Evolutionary conservation across 2,888 invertebrate species (phyloP).

Genomic region (Pollenia amentaria): DNA sequence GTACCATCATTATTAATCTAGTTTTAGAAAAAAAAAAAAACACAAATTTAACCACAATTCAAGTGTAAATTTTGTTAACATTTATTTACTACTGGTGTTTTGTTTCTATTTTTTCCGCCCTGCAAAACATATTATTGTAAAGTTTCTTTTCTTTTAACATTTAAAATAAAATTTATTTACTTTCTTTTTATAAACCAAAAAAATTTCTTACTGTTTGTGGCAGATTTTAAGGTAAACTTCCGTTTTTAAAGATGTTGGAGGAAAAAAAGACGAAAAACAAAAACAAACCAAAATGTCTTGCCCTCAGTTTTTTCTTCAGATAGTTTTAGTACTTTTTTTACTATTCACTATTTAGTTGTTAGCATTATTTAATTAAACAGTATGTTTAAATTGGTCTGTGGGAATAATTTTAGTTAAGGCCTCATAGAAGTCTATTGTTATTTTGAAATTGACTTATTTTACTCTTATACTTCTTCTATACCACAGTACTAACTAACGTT

Average conservation of each 20-base stretch:
- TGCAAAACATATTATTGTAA: slow-evolving; percentile 5
- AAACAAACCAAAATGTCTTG: slow-evolving; percentile 32
- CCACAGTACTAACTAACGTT: neutral
- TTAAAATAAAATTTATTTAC: slow-evolving; percentile 64
- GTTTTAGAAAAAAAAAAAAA: slow-evolving; percentile 44
- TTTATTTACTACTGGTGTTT: slow-evolving; percentile 45
- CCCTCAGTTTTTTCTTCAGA: slow-evolving; percentile 11
- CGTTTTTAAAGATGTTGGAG: slow-evolving; percentile 62
- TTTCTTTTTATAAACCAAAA: slow-evolving; percentile 41
- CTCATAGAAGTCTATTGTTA: slow-evolving; percentile 67
- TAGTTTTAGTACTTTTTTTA: slow-evolving; percentile 10
- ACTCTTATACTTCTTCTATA: slow-evolving; percentile 5
- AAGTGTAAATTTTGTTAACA: slow-evolving; percentile 68
- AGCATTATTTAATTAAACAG: slow-evolving; percentile 65
- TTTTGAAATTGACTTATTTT: neutral
- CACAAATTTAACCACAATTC: slow-evolving; percentile 69
- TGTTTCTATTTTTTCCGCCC: neutral
- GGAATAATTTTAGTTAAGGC: slow-evolving; percentile 46
- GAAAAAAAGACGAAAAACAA: slow-evolving; percentile 27
- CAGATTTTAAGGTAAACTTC: slow-evolving; percentile 66
- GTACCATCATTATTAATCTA: slow-evolving; percentile 66
- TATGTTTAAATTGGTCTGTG: slow-evolving; percentile 66
- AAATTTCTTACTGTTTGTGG: slow-evolving; percentile 19
- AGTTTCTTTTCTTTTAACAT: slow-evolving; percentile 42
- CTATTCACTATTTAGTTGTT: slow-evolving; percentile 34